phyloP scores from a whole-genome alignment of 2,113 vertebrate species.

The Pontoporia blainvillei region DNA sequence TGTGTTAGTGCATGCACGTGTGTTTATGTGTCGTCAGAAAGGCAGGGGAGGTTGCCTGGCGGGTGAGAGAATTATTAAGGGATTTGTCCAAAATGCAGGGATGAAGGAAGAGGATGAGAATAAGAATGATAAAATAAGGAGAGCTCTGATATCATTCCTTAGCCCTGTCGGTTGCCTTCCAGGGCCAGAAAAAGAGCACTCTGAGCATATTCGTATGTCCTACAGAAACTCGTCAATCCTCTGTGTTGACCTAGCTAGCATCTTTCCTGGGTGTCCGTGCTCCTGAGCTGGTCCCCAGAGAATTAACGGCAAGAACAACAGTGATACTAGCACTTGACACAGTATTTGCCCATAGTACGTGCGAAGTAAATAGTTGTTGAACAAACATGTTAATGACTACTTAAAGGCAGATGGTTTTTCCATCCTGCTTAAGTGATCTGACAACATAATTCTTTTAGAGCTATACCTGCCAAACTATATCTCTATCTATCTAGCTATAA shows the following conservation, averaged over 20 bases:
- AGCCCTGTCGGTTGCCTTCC: not conserved
- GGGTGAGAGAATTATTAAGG: not conserved
- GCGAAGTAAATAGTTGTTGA: not conserved
- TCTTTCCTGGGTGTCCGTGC: not conserved
- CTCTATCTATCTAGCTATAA: not conserved
- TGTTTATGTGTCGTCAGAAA: not conserved
- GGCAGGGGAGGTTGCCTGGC: accelerated
- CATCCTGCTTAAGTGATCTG: not conserved
- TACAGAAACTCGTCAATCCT: not conserved
- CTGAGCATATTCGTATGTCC: not conserved
- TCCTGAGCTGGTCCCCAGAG: not conserved
- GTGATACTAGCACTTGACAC: not conserved
- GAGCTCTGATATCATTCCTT: not conserved
- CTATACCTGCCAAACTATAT: not conserved
- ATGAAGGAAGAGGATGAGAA: not conserved
- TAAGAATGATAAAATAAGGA: not conserved
- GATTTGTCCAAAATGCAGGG: not conserved
- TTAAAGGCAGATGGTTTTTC: not conserved
- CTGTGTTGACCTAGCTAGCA: not conserved
- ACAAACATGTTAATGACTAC: not conserved
- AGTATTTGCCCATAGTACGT: not conserved
- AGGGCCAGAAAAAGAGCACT: not conserved
- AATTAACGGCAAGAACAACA: not conserved
- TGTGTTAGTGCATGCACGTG: not conserved
- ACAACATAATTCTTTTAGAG: not conserved